phyloP scores from a whole-genome alignment of 2,888 invertebrate species.

The Drosophila nr. fundita region DNA sequence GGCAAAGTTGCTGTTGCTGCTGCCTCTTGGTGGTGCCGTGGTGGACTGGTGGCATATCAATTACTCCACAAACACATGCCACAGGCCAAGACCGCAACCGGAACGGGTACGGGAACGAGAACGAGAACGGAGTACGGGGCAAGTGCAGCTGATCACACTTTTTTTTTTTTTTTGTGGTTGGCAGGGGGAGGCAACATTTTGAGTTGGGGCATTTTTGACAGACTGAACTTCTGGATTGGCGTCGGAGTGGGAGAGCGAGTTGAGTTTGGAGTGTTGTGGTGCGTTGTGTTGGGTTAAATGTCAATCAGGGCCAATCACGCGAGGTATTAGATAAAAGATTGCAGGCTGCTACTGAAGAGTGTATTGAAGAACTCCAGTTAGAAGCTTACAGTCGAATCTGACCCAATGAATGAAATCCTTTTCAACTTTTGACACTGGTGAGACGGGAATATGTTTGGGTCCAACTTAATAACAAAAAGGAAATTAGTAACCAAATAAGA shows the following conservation, averaged over 20 bases:
- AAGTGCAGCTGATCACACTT: conserved; percentile 82
- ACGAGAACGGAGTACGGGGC: conserved; percentile 28
- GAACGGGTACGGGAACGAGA: conserved; percentile 10
- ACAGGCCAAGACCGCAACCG: conserved; percentile 24
- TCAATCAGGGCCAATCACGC: conserved; percentile 63
- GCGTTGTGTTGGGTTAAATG: conserved; percentile 53
- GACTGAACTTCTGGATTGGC: conserved; percentile 54
- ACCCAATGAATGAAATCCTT: neutral
- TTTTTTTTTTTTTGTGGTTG: conserved; percentile 3
- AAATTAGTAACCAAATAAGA: neutral
- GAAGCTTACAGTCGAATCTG: too few species aligned
- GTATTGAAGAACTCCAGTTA: neutral
- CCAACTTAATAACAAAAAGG: neutral
- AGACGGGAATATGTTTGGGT: neutral
- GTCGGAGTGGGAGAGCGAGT: neutral
- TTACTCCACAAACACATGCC: conserved; percentile 83
- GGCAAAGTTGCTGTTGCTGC: conserved; percentile 38
- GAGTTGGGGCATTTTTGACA: conserved; percentile 62
- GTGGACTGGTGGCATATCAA: conserved; percentile 81
- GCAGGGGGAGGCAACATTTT: conserved; percentile 11
- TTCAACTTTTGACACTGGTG: neutral
- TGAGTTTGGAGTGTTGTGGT: conserved; percentile 16
- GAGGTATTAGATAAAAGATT: conserved; percentile 6
- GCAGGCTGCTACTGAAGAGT: neutral
- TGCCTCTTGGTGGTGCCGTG: conserved; percentile 37